Conservation (phyloP, 2,113 vertebrate genomes). For the Xenopus borealis region DNA sequence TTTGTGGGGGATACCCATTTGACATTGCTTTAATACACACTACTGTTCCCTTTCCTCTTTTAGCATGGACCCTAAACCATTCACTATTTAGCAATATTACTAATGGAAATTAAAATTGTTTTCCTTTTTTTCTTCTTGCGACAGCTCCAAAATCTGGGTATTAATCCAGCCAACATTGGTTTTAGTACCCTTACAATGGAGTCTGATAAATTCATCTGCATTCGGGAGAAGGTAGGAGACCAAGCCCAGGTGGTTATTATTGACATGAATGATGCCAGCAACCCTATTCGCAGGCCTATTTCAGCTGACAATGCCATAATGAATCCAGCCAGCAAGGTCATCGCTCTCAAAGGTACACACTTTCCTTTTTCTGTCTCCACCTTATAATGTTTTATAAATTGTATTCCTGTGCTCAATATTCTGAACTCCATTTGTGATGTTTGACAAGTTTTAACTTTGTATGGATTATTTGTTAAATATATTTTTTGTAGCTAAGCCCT, state of each 20-base stretch:
- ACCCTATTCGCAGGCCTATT: slow-evolving; percentile 94
- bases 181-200: slow-evolving; percentile 99
- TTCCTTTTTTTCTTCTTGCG: slow-evolving; percentile 7
- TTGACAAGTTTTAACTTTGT: neutral
- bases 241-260: slow-evolving; percentile 98
- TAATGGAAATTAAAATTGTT: neutral
- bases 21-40: too few species aligned
- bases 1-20: too few species aligned
- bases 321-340: slow-evolving; percentile 98
- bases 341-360: slow-evolving; percentile 92
- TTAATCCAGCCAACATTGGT: slow-evolving; percentile 96
- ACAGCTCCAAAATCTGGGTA: slow-evolving; percentile 96
- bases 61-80: too few species aligned
- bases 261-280: slow-evolving; percentile 94
- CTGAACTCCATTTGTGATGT: neutral
- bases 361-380: neutral
- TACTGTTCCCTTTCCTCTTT: too few species aligned
- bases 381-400: too few species aligned
- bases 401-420: too few species aligned
- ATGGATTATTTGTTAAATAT: too few species aligned
- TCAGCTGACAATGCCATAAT: slow-evolving; percentile 98
- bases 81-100: too few species aligned
- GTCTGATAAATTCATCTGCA: slow-evolving; percentile 98
- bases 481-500: too few species aligned
- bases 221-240: slow-evolving; percentile 96